A percentile compares a stretch with the other conserved stretches of the same genome.
These are phyloP conservation scores for Chunga burmeisteri DNA, from an alignment of 2,113 vertebrate species.

Conservation along the genomic window DNA sequence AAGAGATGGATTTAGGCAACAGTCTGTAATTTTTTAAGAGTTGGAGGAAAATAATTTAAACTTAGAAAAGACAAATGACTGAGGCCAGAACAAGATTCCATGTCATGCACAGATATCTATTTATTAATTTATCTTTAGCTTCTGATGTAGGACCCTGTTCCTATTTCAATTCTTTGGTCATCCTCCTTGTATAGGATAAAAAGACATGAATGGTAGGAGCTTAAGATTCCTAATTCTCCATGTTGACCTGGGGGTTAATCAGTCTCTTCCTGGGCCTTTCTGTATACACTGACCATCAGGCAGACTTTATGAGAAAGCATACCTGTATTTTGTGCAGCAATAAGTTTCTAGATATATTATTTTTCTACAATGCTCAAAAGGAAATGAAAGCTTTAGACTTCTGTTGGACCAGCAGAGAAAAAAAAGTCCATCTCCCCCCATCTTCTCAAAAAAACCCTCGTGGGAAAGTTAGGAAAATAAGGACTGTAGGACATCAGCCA, in stretches of 20 bases:
- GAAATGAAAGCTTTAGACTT: background rate
- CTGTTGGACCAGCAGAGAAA: too few relatives aligned
- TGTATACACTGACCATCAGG: background rate
- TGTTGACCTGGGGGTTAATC: background rate
- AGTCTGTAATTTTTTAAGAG: background rate
- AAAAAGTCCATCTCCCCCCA: background rate
- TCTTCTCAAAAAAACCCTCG: fast-evolving
- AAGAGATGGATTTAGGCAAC: background rate
- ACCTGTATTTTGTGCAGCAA: background rate
- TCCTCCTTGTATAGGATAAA: background rate
- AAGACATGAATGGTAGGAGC: background rate
- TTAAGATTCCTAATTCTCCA: background rate
- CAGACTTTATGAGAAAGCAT: background rate
- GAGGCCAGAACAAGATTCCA: background rate
- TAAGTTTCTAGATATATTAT: background rate
- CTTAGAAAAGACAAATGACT: background rate
- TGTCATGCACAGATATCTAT: background rate
- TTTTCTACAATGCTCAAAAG: background rate
- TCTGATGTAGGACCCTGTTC: background rate
- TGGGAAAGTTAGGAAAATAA: background rate
- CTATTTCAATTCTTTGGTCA: background rate
- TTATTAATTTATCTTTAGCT: background rate
- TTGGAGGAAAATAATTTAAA: background rate
- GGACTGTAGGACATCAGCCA: background rate
- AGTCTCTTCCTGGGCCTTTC: background rate